Evolutionary conservation across 2,113 vertebrate species (phyloP).

Genomic region (Pterocles gutturalis): DNA sequence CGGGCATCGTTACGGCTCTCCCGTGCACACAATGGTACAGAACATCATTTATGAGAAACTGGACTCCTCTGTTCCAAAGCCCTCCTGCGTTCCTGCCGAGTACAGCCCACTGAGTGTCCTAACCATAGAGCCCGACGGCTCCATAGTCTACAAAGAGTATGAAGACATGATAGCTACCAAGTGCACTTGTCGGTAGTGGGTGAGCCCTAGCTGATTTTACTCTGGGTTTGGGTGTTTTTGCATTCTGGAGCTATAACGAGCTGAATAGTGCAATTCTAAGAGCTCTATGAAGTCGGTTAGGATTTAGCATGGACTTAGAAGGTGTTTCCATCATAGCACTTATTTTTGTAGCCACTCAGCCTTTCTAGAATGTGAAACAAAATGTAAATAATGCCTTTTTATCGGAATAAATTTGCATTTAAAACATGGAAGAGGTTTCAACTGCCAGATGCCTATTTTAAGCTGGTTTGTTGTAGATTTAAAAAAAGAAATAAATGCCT

Average conservation of each 20-base stretch:
- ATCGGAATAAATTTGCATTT: background rate
- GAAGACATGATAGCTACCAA: slow-evolving; percentile 93
- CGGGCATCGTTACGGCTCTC: slow-evolving; percentile 91
- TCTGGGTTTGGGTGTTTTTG: background rate
- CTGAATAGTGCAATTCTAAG: no score
- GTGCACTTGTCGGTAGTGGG: slow-evolving; percentile 90
- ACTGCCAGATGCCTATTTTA: background rate
- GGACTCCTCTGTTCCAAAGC: slow-evolving; percentile 85
- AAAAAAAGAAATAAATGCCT: background rate
- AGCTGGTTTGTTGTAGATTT: background rate
- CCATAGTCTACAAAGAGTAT: slow-evolving; percentile 92
- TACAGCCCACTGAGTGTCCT: slow-evolving; percentile 92
- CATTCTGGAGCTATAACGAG: fast-evolving
- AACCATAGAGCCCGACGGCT: slow-evolving; percentile 89
- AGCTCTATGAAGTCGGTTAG: fast-evolving
- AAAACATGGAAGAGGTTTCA: background rate
- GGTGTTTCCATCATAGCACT: background rate
- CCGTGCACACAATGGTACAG: slow-evolving; percentile 92
- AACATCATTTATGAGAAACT: slow-evolving; percentile 92
- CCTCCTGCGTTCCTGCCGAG: slow-evolving; percentile 91
- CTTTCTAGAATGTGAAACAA: background rate
- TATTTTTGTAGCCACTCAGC: slow-evolving; percentile 34
- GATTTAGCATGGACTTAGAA: background rate
- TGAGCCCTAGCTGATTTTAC: background rate
- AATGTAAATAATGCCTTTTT: slow-evolving; percentile 28